Percentiles rank a stretch among this genome's conserved stretches.
Conservation (phyloP, 2,797 vertebrate species). For the Labeo calbasu region DNA sequence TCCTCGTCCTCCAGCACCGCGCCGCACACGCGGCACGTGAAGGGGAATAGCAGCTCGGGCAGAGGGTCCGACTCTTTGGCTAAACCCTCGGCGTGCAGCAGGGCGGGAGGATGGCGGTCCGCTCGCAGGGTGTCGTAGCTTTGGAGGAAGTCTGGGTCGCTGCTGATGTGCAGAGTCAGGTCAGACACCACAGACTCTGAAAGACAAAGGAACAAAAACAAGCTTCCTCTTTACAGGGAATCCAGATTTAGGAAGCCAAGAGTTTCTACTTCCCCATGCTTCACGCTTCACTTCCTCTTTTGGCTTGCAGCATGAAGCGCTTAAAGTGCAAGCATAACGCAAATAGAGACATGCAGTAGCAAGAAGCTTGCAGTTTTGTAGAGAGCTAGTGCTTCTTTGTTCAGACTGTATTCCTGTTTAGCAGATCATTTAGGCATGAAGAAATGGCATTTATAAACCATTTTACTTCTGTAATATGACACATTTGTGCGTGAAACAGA, state of each 20-base stretch:
- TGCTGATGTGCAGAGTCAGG: slow-evolving; percentile 81
- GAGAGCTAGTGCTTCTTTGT: neutral
- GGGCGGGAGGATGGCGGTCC: slow-evolving; percentile 62
- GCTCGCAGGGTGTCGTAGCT: slow-evolving; percentile 71
- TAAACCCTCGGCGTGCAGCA: slow-evolving; percentile 66
- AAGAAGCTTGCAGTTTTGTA: neutral
- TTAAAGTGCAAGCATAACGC: neutral
- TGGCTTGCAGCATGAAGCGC: neutral
- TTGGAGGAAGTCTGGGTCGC: slow-evolving; percentile 82
- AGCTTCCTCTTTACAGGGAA: slow-evolving; percentile 42
- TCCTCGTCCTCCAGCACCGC: slow-evolving; percentile 86
- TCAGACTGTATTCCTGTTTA: neutral
- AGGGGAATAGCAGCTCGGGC: slow-evolving; percentile 90
- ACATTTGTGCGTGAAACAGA: neutral
- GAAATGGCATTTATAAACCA: neutral
- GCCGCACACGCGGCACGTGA: slow-evolving; percentile 87
- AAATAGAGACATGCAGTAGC: neutral
- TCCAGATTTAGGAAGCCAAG: slow-evolving; percentile 51
- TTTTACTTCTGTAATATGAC: neutral
- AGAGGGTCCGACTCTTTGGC: slow-evolving; percentile 79
- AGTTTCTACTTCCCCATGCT: slow-evolving; percentile 46
- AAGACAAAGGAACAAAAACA: neutral
- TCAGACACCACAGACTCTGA: slow-evolving; percentile 78
- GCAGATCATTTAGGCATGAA: too few species aligned
- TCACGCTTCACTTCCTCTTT: slow-evolving; percentile 52